phyloP scores from a whole-genome alignment of 2,113 vertebrate genomes.

The Gobiocypris rarus region DNA sequence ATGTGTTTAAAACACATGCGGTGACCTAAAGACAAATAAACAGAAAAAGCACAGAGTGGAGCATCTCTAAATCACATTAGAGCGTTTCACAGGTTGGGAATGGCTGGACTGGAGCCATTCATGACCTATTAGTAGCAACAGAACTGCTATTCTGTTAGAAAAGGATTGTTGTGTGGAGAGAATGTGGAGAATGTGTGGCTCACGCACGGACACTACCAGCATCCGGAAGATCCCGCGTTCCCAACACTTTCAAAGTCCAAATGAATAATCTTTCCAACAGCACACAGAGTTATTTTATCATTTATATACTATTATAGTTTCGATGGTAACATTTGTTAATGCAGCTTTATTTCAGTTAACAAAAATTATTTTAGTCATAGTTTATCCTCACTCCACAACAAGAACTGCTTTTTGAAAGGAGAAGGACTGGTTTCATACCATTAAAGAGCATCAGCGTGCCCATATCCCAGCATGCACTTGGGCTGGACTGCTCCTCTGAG shows the following conservation, averaged over 20 bases:
- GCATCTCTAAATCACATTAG: conserved; percentile 45
- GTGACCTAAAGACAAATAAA: background rate
- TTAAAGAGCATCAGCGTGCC: conserved; percentile 91
- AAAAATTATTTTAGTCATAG: background rate
- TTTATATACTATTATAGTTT: too few relatives aligned
- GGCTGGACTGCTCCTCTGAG: conserved; percentile 80
- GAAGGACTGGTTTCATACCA: conserved; percentile 72
- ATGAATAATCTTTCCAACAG: too few relatives aligned
- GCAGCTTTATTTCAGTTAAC: too few relatives aligned
- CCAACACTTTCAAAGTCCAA: background rate
- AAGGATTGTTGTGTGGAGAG: conserved; percentile 22
- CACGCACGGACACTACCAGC: conserved; percentile 34
- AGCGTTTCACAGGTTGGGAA: conserved; percentile 56
- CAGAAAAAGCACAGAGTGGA: background rate
- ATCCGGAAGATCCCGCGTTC: conserved; percentile 11
- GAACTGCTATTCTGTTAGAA: conserved; percentile 59
- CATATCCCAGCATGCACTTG: conserved; percentile 82
- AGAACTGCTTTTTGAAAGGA: background rate
- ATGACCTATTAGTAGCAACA: conserved; percentile 61
- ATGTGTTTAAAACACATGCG: background rate
- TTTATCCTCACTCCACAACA: too few relatives aligned
- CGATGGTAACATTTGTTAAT: too few relatives aligned
- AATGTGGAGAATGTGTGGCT: conserved; percentile 64
- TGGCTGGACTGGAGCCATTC: conserved; percentile 50
- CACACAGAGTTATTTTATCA: too few relatives aligned